Evolutionary conservation across 2,113 vertebrate species (phyloP).

Genomic region (Tiliqua scincoides): DNA sequence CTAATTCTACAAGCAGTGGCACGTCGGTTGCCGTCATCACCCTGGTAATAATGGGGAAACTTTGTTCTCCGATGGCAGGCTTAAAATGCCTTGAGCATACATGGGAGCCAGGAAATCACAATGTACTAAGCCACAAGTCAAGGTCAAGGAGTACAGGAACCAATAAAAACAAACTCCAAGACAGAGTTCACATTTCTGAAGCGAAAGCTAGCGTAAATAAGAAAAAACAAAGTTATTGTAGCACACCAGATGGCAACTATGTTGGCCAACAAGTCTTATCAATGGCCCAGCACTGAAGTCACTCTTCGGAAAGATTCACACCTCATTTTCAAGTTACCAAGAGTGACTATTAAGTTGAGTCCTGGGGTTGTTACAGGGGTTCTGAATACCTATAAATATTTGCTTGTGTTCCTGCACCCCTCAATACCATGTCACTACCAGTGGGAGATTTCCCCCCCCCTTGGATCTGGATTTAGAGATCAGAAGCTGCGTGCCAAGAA

Average conservation of each 20-base stretch:
- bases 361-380: neutral
- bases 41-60: neutral
- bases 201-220: neutral
- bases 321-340: neutral
- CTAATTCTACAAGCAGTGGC: neutral
- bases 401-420: neutral
- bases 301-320: neutral
- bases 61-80: neutral
- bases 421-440: no score
- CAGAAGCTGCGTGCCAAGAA: no score
- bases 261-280: neutral
- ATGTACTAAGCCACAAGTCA: neutral
- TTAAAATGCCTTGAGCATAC: neutral
- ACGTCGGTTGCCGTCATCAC: neutral
- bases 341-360: neutral
- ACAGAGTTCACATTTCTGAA: neutral
- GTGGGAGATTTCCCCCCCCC: no score
- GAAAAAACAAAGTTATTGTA: no score
- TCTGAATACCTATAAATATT: neutral
- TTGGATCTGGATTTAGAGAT: no score
- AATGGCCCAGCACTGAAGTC: neutral
- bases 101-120: neutral
- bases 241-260: neutral
- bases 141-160: neutral
- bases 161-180: neutral